Conservation (phyloP, 2,888 invertebrate genomes). For the Catocala sponsa region DNA sequence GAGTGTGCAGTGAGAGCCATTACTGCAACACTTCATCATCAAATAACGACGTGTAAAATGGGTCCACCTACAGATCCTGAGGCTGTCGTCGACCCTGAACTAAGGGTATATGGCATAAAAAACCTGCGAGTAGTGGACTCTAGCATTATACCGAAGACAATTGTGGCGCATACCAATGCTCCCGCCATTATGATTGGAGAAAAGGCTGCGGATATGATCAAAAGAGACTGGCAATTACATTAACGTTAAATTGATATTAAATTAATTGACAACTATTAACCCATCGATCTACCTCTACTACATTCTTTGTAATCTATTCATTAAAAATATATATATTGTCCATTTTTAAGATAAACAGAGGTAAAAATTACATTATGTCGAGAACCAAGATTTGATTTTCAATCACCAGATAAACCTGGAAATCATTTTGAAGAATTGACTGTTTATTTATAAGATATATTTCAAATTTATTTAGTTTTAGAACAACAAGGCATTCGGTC, state of each 20-base stretch:
- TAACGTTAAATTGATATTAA: slow-evolving; percentile 18
- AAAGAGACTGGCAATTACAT: slow-evolving; percentile 78
- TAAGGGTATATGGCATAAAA: slow-evolving; percentile 89
- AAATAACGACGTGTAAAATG: slow-evolving; percentile 91
- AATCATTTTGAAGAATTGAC: no score
- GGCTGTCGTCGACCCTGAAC: slow-evolving; percentile 89
- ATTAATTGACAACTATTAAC: no score
- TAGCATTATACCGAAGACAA: slow-evolving; percentile 90
- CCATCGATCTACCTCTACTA: no score
- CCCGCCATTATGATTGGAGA: slow-evolving; percentile 92
- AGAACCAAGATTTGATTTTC: no score
- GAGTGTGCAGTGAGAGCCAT: slow-evolving; percentile 89
- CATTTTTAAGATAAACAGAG: no score
- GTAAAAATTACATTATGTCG: no score
- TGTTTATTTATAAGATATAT: no score
- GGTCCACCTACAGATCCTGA: slow-evolving; percentile 87
- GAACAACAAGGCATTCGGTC: no score
- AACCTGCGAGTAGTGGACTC: slow-evolving; percentile 91
- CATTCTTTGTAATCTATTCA: no score
- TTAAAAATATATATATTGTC: no score
- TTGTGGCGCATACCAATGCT: slow-evolving; percentile 90
- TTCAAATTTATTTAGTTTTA: no score
- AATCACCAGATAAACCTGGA: no score
- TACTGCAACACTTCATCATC: slow-evolving; percentile 90
- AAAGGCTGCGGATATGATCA: slow-evolving; percentile 90